phyloP scores from a whole-genome alignment of 2,797 vertebrate species.

The Gymnocypris eckloni region DNA sequence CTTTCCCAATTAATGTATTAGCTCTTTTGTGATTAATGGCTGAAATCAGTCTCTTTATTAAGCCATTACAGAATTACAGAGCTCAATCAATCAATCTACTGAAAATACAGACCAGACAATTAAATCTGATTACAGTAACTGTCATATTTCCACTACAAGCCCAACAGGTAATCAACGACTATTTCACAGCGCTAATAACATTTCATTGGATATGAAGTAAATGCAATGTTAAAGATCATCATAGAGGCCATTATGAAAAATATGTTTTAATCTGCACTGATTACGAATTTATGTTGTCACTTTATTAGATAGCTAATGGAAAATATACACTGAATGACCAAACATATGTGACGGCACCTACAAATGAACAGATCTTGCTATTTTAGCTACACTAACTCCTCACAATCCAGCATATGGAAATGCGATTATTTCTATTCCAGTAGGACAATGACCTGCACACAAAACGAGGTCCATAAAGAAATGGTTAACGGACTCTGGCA shows the following conservation, averaged over 20 bases:
- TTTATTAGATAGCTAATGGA: not conserved
- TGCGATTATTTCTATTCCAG: not conserved
- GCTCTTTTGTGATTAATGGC: constrained; percentile 40
- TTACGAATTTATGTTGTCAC: not conserved
- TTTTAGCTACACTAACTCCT: not conserved
- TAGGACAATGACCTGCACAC: not conserved
- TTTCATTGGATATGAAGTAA: not conserved
- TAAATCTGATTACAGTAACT: constrained; percentile 2
- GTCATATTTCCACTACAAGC: not conserved
- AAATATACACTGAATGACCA: not conserved
- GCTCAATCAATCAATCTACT: constrained; percentile 25
- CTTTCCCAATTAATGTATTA: constrained; percentile 39
- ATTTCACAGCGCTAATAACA: not conserved
- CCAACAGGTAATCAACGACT: not conserved
- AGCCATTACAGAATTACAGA: constrained; percentile 16
- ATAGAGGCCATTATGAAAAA: not conserved
- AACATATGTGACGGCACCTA: not conserved
- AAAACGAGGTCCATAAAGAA: not conserved
- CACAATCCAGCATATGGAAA: not conserved
- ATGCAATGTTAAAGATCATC: not conserved
- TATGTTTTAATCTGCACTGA: not conserved
- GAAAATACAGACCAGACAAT: not conserved
- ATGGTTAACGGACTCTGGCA: constrained; percentile 9
- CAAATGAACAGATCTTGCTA: not conserved
- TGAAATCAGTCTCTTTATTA: constrained; percentile 14